Percentiles rank a stretch among this genome's conserved stretches.
These are phyloP conservation scores for Drosophila paramelanica DNA, from an alignment of 2,888 invertebrate genomes.

Conservation along the genomic window DNA sequence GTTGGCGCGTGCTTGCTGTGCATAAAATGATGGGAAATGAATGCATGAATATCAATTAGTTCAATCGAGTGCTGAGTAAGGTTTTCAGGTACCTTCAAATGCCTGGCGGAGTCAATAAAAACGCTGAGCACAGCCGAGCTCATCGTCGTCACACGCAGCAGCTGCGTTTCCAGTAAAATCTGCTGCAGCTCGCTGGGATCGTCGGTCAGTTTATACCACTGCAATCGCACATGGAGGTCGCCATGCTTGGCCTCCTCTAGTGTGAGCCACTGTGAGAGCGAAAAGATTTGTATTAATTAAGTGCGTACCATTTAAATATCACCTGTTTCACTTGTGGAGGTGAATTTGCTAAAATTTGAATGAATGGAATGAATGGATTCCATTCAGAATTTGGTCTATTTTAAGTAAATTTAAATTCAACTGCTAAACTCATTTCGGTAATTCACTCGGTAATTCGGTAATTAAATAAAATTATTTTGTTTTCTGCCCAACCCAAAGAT, in stretches of 20 bases:
- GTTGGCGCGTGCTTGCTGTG: constrained; percentile 88
- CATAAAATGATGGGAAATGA: not conserved
- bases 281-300: not conserved
- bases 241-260: constrained; percentile 98
- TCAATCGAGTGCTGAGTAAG: not conserved
- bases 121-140: constrained; percentile 92
- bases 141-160: constrained; percentile 90
- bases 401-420: not conserved
- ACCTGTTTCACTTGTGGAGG: not conserved
- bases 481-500: no score
- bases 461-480: no score
- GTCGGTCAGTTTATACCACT: constrained; percentile 93
- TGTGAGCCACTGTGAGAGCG: constrained; percentile 92
- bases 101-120: constrained; percentile 96
- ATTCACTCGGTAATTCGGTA: no score
- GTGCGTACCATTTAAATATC: not conserved
- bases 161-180: constrained; percentile 90
- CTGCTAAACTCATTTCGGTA: not conserved
- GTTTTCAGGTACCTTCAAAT: constrained; percentile 89
- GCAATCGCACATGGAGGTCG: constrained; percentile 94
- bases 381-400: no score
- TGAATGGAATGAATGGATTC: no score
- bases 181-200: constrained; percentile 90
- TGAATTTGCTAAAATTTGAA: not conserved
- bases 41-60: not conserved